These are phyloP conservation scores for Spondyliosoma cantharus DNA, from an alignment of 2,797 vertebrate genomes.

Conservation along the genomic window DNA sequence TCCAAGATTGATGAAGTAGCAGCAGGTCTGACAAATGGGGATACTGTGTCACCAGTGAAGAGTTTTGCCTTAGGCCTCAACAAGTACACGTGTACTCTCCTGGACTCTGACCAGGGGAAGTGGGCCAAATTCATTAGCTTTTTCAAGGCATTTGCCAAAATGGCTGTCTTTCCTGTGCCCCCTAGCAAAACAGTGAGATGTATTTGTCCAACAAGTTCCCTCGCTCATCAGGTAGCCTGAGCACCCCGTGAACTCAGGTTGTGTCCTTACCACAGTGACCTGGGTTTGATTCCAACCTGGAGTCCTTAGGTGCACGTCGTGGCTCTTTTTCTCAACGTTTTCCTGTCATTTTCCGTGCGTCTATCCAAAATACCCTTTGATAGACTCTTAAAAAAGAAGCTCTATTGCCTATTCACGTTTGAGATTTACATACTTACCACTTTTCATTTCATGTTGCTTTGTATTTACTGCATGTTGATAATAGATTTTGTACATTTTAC, in stretches of 20 bases:
- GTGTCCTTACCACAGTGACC: too few relatives aligned
- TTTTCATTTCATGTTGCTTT: too few relatives aligned
- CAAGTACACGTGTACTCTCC: slow-evolving; percentile 39
- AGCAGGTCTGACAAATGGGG: slow-evolving; percentile 37
- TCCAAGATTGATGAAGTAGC: slow-evolving; percentile 38
- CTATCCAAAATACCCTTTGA: too few relatives aligned
- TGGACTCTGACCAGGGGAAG: slow-evolving; percentile 58
- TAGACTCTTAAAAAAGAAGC: too few relatives aligned
- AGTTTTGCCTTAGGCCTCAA: slow-evolving; percentile 28
- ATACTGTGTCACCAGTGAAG: slow-evolving; percentile 35
- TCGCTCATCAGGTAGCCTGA: too few relatives aligned
- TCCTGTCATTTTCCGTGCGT: too few relatives aligned
- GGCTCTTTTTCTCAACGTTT: too few relatives aligned
- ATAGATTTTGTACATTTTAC: too few relatives aligned
- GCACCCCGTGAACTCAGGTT: too few relatives aligned
- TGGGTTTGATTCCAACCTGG: too few relatives aligned
- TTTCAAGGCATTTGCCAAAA: slow-evolving; percentile 49
- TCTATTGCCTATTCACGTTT: neutral
- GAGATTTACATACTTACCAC: neutral
- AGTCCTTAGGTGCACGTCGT: too few relatives aligned
- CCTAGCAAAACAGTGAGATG: slow-evolving; percentile 34
- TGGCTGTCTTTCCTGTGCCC: slow-evolving; percentile 29
- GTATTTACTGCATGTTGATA: too few relatives aligned
- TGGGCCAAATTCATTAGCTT: slow-evolving; percentile 61
- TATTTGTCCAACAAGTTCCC: slow-evolving; percentile 28